phyloP scores from a whole-genome alignment of 2,888 invertebrate species.

The Homarus gammarus region DNA sequence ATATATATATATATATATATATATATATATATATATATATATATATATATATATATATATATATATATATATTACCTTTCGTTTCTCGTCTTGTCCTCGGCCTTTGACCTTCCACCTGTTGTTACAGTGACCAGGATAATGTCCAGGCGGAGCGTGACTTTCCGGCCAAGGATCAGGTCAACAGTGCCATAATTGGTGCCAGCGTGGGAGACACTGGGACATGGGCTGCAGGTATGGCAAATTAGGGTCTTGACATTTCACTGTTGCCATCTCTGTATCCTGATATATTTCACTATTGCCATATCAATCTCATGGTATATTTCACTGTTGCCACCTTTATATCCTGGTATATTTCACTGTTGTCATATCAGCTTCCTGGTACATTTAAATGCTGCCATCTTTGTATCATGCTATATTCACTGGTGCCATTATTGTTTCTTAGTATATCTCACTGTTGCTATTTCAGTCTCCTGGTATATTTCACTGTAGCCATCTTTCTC shows the following conservation, averaged over 20 bases:
- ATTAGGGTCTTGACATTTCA: no score
- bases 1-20: conserved; percentile 1
- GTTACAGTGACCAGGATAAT: neutral
- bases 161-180: conserved; percentile 41
- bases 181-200: conserved; percentile 47
- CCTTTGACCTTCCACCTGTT: neutral
- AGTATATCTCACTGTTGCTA: no score
- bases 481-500: no score
- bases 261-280: no score
- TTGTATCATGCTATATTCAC: no score
- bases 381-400: no score
- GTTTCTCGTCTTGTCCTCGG: neutral
- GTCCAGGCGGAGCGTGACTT: conserved; percentile 10
- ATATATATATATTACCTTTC: neutral
- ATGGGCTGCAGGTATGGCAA: conserved; percentile 48
- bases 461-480: no score
- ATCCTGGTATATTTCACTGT: neutral
- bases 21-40: conserved; percentile 1
- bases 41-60: no score
- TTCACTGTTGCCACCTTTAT: neutral
- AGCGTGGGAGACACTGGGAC: conserved; percentile 6
- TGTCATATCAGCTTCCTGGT: neutral
- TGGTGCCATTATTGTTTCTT: no score
- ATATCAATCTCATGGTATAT: no score
- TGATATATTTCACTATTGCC: neutral